Evolutionary conservation across 1,140 invertebrate genomes (phyloP), one percentile per base, ranked within the genome.

Genomic region (Halyomorpha halys): DNA sequence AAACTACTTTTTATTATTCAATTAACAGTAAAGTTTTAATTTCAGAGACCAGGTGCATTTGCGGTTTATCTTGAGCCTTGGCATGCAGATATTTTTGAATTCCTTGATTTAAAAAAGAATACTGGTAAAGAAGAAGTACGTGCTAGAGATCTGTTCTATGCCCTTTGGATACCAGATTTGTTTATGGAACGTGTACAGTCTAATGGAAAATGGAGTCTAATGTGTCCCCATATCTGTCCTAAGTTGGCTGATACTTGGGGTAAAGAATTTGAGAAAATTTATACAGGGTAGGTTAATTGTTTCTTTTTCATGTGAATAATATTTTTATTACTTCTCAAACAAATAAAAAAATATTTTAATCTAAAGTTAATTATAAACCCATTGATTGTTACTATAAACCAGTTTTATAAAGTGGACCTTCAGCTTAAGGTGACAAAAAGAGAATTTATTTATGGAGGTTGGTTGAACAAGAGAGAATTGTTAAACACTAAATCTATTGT

Each of bases 21-120:
- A 30, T 30, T 13, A 25, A 6, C 54, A n/a, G 14, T 59, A 8
- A 15, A 8, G 0, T n/a, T 8, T n/a, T 44, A 61, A 60, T 66
- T 70, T 21, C 69, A 83, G 82, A 78, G 95, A 68, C 94, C 96
- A n/a, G 95, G 96, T 39, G 94, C 96, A n/a, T 97, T 98, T 81
- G 94, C 97, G 16, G 87, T 99, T 65, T 99, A 99, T 73, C 72
- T 99, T 21, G 97, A 99, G 75, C 97, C 97, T 3, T 99, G 97
- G 97, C 97, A 99, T 78, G 86, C 94, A 0, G 96, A 99, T 76
- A 82, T 99, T 59, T 96, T 97, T 75, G 92, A 96, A 64, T 98
- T 97, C 77, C 75, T 98, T 51, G 90, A 97, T 73, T 77, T 97
- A 39, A 91, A 88, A 68, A 97, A 96, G 72, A 98, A 98, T 74